phyloP scores from a whole-genome alignment of 2,888 invertebrate species.

The Xanthorhoe spadicearia region DNA sequence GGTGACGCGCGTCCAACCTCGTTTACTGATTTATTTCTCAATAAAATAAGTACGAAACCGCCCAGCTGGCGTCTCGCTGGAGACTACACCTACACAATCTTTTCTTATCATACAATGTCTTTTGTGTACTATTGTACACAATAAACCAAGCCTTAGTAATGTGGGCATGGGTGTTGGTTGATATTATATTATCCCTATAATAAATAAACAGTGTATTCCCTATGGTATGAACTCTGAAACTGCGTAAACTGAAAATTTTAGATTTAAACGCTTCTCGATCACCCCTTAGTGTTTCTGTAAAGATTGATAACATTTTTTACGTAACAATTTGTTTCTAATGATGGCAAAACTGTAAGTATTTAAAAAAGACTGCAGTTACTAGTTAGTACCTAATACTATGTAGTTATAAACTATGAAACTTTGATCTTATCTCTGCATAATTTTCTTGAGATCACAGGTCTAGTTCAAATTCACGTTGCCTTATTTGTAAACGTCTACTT shows the following conservation, averaged over 20 bases:
- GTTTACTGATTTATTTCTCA: constrained; percentile 48
- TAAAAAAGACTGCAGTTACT: not conserved
- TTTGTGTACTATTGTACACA: not conserved
- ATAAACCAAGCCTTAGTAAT: not conserved
- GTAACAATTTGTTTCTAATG: not conserved
- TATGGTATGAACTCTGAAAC: too few species aligned
- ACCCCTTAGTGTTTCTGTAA: not conserved
- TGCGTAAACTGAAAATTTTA: too few species aligned
- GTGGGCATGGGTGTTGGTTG: not conserved
- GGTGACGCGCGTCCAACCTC: constrained; percentile 41
- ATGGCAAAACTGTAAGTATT: too few species aligned
- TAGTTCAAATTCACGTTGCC: not conserved
- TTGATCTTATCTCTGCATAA: not conserved
- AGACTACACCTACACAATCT: not conserved
- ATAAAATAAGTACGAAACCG: constrained; percentile 41
- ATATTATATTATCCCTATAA: too few species aligned
- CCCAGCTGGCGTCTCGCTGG: constrained; percentile 15
- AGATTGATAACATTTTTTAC: not conserved
- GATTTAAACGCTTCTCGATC: too few species aligned
- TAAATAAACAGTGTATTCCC: not conserved
- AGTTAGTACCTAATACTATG: too few species aligned
- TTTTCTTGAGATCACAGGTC: not conserved
- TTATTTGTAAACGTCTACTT: not conserved
- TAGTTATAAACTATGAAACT: too few species aligned
- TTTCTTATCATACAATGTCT: not conserved